Evolutionary conservation across 30 jellyfish, hydroid and myxozoan genomes (phyloP).

Genomic region (Cassiopea xamachana): DNA sequence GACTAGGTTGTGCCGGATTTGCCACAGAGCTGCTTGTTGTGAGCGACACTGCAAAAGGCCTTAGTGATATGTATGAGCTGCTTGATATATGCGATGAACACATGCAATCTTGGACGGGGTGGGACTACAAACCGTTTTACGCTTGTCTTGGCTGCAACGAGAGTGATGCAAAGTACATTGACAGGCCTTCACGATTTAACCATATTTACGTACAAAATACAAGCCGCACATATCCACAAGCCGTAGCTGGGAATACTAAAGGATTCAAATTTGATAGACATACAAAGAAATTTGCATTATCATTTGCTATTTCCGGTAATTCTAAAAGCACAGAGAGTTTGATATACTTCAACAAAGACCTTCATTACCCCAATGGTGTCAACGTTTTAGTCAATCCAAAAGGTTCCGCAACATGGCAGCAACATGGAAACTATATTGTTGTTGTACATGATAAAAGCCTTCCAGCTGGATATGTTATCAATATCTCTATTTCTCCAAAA

Average conservation of each 20-base stretch:
- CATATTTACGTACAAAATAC: conserved; percentile 84
- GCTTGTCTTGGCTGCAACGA: conserved; percentile 83
- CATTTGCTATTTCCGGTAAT: conserved; percentile 50
- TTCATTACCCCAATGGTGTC: conserved; percentile 91
- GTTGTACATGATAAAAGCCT: conserved; percentile 56
- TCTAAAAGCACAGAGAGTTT: conserved; percentile 77
- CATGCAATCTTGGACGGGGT: conserved; percentile 98
- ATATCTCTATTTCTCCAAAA: conserved; percentile 42
- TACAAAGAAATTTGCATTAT: conserved; percentile 63
- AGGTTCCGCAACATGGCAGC: conserved; percentile 50
- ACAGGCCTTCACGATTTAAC: conserved; percentile 38
- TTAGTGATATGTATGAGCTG: conserved; percentile 79
- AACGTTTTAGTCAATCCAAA: conserved; percentile 57
- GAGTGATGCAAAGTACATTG: conserved; percentile 57
- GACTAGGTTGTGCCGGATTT: conserved; percentile 97
- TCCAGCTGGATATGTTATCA: conserved; percentile 49
- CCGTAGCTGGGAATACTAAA: conserved; percentile 91
- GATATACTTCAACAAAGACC: conserved; percentile 72
- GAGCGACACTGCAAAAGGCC: conserved; percentile 73
- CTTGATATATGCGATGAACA: conserved; percentile 85
- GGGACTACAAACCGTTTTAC: conserved; percentile 93
- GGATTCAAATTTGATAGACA: conserved; percentile 63
- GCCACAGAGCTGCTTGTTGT: conserved; percentile 85
- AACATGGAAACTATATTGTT: conserved; percentile 41
- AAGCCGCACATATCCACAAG: conserved; percentile 98